Base-by-base conservation (phyloP, 1,140 invertebrate genomes). In the Neocloeon triangulifer region DNA sequence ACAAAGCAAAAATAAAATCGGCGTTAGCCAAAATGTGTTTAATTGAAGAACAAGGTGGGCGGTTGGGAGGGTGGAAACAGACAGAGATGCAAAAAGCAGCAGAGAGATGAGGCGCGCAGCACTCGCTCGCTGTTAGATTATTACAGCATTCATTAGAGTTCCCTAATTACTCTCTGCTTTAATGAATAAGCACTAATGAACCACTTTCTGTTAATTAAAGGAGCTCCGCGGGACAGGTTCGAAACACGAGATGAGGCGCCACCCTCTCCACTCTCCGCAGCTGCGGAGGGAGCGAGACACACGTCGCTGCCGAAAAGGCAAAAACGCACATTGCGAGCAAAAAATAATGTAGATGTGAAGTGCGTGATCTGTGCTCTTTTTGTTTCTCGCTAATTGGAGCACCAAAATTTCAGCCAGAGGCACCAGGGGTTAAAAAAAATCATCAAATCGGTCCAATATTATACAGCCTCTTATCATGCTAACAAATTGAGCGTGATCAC, bases 101-200 rank as follows among this genome's bases (percentile, higher is more conserved):
- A 12, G 12, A 27, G 26, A 6, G 26, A 27, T 12, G 12, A 5
- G 27, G 27, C 15, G 27, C 15, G 27, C 15, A 29, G 27, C 14
- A 29, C 14, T 8, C 12, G 19, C 14, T 29, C 27, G 19, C 27
- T 29, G 27, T 29, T 4, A 29, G 27, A 29, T 29, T 29, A 29
- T 29, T 29, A 48, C 46, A 47, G 62, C 62, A 67, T 67, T 67
- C 64, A 67, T 67, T 72, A 69, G 67, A 73, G 64, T 71, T 72
- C 68, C 66, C 69, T 73, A 73, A 73, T 73, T 73, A 73, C 69
- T 70, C 67, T 66, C 70, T 70, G 69, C 69, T 71, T 70, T 73
- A 73, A 73, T 73, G 69, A 73, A 73, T 73, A 73, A 72, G 69
- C 69, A 70, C 66, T 73, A 73, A 73, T 73, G 69, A 73, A 73